phyloP scores from a whole-genome alignment of 30 jellyfish, hydroid and myxozoan species.

The Cassiopea andromeda region DNA sequence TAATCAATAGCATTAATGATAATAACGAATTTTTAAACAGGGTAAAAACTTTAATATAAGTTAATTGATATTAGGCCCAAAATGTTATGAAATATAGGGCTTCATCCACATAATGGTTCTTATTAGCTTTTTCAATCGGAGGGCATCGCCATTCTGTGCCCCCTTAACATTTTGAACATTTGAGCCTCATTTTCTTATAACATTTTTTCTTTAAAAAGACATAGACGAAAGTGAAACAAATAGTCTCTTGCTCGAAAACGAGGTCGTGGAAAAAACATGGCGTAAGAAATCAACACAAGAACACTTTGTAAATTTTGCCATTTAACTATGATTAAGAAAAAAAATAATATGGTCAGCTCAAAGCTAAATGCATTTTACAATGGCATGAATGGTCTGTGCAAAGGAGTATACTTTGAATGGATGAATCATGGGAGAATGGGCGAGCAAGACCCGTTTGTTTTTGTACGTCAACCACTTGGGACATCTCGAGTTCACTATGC shows the following conservation, averaged over 20 bases:
- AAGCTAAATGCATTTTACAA: not conserved
- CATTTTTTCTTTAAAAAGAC: no score
- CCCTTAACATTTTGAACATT: no score
- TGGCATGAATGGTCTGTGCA: conserved; percentile 7
- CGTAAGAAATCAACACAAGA: not conserved
- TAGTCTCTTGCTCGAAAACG: not conserved
- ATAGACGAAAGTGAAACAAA: no score
- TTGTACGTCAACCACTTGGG: not conserved
- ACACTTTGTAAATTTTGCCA: not conserved
- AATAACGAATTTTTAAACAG: no score
- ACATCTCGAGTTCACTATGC: not conserved
- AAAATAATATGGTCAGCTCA: not conserved
- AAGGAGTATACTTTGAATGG: not conserved
- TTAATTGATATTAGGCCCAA: no score
- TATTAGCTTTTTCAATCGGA: no score
- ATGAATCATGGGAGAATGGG: not conserved
- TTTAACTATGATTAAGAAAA: not conserved
- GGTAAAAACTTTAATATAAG: no score
- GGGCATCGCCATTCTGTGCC: no score
- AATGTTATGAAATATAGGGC: no score
- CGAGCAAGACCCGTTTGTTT: not conserved
- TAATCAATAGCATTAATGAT: no score
- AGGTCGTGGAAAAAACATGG: not conserved
- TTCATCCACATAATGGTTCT: no score
- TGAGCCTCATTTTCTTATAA: no score